These are phyloP conservation scores for Notolepis coatsorum DNA, from an alignment of 2,797 vertebrate genomes.

Conservation along the genomic window DNA sequence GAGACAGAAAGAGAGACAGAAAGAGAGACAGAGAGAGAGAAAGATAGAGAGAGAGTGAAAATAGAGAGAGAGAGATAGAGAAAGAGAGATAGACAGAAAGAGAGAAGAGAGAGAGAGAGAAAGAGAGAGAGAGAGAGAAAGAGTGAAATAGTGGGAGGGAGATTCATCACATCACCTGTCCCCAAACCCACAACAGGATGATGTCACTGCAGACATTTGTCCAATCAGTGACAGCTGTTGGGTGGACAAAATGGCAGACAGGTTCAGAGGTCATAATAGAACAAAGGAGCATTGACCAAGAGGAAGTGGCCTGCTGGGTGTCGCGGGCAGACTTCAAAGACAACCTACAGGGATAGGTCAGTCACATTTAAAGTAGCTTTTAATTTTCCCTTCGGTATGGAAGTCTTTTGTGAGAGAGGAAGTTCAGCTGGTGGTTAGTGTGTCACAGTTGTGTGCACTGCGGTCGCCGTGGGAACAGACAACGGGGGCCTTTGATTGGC, in stretches of 20 bases:
- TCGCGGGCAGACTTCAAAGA: slow-evolving; percentile 48
- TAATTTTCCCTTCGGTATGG: slow-evolving; percentile 21
- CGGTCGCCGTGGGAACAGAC: slow-evolving; percentile 21
- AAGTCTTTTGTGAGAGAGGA: slow-evolving; percentile 39
- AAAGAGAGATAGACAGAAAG: slow-evolving; percentile 9
- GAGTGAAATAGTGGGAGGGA: too few relatives aligned
- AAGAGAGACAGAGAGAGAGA: slow-evolving; percentile 14
- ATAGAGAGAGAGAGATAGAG: neutral
- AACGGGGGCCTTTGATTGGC: slow-evolving; percentile 46
- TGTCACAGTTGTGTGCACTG: slow-evolving; percentile 46
- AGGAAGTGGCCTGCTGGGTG: slow-evolving; percentile 34
- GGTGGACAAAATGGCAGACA: slow-evolving; percentile 22
- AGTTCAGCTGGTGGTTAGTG: slow-evolving; percentile 52
- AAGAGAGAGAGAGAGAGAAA: too few relatives aligned
- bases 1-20: slow-evolving; percentile 36
- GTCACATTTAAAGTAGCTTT: slow-evolving; percentile 22
- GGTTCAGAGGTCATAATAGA: slow-evolving; percentile 50
- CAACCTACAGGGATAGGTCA: slow-evolving; percentile 26
- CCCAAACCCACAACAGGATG: slow-evolving; percentile 8
- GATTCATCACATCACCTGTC: slow-evolving; percentile 50
- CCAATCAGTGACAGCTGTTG: slow-evolving; percentile 31
- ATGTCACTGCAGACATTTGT: slow-evolving; percentile 44
- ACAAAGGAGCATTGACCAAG: slow-evolving; percentile 61
- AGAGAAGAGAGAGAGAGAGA: slow-evolving; percentile 34
- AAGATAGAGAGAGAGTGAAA: neutral